phyloP scores from a whole-genome alignment of 2,888 invertebrate genomes.

The Microctonus brassicae region DNA sequence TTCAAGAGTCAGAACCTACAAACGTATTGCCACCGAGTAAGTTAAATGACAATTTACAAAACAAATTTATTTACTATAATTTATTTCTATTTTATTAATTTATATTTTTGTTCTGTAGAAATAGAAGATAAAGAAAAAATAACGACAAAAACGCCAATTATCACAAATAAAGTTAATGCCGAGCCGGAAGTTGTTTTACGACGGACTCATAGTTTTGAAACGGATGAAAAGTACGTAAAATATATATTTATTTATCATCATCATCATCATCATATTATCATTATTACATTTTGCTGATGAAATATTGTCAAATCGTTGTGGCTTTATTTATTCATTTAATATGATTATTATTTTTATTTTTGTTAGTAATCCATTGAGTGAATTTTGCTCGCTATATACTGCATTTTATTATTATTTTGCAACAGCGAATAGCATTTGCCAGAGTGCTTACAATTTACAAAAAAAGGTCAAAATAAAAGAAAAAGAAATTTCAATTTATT shows the following conservation, averaged over 20 bases:
- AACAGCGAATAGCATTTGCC: conserved; percentile 18
- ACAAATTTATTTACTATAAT: background rate
- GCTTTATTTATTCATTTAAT: conserved; percentile 20
- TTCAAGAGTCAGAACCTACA: conserved; percentile 72
- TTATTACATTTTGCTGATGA: conserved; percentile 29
- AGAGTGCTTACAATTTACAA: background rate
- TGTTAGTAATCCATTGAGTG: conserved; percentile 28
- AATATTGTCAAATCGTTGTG: background rate
- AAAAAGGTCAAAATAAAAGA: background rate
- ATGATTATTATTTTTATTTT: conserved; percentile 18
- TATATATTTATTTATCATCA: conserved; percentile 4
- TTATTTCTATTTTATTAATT: conserved; percentile 41
- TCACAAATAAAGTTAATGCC: conserved; percentile 67
- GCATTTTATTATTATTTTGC: conserved; percentile 6
- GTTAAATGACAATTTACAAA: background rate
- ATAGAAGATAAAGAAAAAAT: conserved; percentile 69
- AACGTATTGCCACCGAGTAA: conserved; percentile 71
- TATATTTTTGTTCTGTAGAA: no score
- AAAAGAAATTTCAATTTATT: background rate
- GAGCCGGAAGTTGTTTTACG: conserved; percentile 80
- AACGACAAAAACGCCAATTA: conserved; percentile 61
- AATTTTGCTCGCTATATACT: conserved; percentile 21
- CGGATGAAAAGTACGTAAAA: conserved; percentile 86
- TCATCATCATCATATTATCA: background rate
- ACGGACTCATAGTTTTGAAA: conserved; percentile 89